Evolutionary conservation across 1,140 invertebrate genomes (phyloP).

Genomic region (Saxidomus purpurata): DNA sequence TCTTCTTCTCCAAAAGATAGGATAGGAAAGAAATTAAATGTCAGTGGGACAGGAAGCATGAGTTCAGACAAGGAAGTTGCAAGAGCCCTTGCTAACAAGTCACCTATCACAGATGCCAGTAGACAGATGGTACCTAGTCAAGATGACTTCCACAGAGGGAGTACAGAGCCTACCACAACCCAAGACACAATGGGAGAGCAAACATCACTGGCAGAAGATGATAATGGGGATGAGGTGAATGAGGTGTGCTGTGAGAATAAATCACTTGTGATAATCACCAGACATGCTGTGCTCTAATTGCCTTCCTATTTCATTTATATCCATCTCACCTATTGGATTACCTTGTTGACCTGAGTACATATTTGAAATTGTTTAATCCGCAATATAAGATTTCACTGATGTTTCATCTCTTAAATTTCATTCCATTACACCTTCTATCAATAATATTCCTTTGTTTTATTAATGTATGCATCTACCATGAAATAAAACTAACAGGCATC

Average conservation of each 20-base stretch:
- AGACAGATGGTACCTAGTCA: neutral
- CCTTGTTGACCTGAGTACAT: neutral
- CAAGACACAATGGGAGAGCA: constrained; percentile 49
- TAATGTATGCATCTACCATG: no score
- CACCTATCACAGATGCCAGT: neutral
- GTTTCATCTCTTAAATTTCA: no score
- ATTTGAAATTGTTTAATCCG: no score
- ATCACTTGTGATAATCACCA: constrained; percentile 28
- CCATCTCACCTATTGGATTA: neutral
- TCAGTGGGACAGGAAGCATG: neutral
- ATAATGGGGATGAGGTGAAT: constrained; percentile 64
- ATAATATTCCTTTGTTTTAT: no score
- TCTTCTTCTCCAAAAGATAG: neutral
- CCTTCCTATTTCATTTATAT: neutral
- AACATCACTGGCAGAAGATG: constrained; percentile 44
- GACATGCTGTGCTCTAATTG: constrained; percentile 31
- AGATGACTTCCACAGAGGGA: constrained; percentile 26
- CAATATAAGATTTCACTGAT: no score
- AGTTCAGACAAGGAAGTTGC: constrained; percentile 48
- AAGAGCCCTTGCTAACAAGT: constrained; percentile 26
- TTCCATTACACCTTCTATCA: no score
- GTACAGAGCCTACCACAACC: constrained; percentile 43
- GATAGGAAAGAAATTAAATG: neutral
- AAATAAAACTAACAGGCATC: no score
- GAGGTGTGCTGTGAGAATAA: constrained; percentile 53